Percentiles rank a stretch among this genome's conserved stretches.
Conservation (phyloP, 1,140 invertebrate species). For the Olivierus martensii region DNA sequence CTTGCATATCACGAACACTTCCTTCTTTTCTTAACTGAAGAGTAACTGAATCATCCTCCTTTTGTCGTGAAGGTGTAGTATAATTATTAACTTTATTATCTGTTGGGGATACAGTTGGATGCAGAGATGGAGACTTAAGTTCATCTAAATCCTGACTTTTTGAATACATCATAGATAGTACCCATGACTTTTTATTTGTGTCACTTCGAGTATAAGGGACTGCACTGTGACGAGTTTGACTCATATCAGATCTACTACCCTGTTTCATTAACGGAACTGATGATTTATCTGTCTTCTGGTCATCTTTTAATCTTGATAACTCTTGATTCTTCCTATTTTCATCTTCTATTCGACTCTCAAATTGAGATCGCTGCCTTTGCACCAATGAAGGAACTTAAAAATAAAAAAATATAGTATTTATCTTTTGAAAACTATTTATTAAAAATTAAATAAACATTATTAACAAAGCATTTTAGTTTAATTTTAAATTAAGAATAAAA, state of each 20-base stretch:
- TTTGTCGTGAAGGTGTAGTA: conserved; percentile 33
- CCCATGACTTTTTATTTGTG: conserved; percentile 46
- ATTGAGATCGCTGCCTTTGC: conserved; percentile 1
- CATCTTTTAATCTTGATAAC: conserved; percentile 24
- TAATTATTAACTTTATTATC: not conserved
- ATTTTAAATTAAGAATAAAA: no score
- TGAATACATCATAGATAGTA: conserved; percentile 36
- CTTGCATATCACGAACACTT: conserved; percentile 20
- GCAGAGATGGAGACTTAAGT: not conserved
- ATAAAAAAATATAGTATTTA: conserved; percentile 1
- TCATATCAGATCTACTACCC: not conserved
- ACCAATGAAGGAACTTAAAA: conserved; percentile 7
- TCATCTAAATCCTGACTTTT: conserved; percentile 14
- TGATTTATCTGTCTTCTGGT: not conserved
- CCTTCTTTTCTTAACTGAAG: conserved; percentile 1
- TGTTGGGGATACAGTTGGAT: no score
- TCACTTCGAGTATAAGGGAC: conserved; percentile 3
- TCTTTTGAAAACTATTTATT: no score
- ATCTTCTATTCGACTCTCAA: conserved; percentile 21
- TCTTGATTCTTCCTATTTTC: conserved; percentile 24
- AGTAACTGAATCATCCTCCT: conserved; percentile 31
- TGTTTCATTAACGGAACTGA: no score
- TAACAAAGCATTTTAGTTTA: no score
- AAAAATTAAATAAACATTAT: no score
- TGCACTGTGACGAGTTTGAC: not conserved